A percentile compares a stretch with the other conserved stretches of the same genome.
Evolutionary conservation across 1,140 invertebrate species (phyloP).

Genomic region (Drosophila erecta): DNA sequence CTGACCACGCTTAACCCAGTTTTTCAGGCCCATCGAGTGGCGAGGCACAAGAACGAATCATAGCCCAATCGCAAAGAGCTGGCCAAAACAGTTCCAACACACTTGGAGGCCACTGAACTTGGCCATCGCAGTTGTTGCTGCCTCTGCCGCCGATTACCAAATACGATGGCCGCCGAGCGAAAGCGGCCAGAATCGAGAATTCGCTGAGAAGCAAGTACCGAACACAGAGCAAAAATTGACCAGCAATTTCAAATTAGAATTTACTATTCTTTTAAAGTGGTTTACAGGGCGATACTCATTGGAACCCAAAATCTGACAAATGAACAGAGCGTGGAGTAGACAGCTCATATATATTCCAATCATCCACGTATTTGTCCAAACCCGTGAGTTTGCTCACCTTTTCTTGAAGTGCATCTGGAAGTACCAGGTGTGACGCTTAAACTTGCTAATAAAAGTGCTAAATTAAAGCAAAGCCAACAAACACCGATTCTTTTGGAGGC

Average conservation of each 20-base stretch:
- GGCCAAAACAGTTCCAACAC: constrained; percentile 59
- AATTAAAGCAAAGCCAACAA: constrained; percentile 47
- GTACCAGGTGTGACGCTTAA: constrained; percentile 59
- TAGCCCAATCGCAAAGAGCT: constrained; percentile 19
- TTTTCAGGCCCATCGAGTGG: constrained; percentile 20
- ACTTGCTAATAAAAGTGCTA: constrained; percentile 60
- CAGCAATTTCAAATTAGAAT: too few relatives aligned
- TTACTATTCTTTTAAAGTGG: too few relatives aligned
- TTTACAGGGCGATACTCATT: too few relatives aligned
- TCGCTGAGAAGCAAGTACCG: constrained; percentile 15
- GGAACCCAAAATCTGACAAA: too few relatives aligned
- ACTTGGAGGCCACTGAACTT: constrained; percentile 79
- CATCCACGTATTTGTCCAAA: too few relatives aligned
- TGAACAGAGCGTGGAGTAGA: too few relatives aligned
- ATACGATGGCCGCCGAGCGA: constrained; percentile 64
- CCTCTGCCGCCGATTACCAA: constrained; percentile 63
- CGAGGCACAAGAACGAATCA: constrained; percentile 22
- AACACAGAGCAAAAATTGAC: constrained; percentile 5
- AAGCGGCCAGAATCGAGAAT: constrained; percentile 57
- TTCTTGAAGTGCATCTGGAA: constrained; percentile 17
- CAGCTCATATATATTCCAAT: too few relatives aligned
- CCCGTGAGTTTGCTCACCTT: background rate
- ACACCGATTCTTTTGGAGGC: constrained; percentile 43
- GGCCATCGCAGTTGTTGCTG: constrained; percentile 47
- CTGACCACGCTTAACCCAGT: constrained; percentile 72